Conservation (phyloP, 2,888 invertebrate genomes). For the Brachylomia viminalis region DNA sequence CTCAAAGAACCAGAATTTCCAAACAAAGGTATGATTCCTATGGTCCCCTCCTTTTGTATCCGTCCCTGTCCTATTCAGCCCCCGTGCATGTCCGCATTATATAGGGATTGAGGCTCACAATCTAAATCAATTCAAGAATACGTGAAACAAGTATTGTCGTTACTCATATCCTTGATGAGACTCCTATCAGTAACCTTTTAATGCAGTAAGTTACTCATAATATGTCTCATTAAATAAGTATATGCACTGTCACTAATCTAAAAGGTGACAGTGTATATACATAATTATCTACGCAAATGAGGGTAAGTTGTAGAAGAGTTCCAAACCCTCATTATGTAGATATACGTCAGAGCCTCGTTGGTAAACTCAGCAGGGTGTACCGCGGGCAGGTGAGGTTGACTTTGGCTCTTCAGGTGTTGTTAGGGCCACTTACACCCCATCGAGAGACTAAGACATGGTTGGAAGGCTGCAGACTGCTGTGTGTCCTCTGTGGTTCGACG, state of each 20-base stretch:
- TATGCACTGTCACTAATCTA: neutral
- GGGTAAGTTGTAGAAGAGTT: neutral
- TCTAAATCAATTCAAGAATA: slow-evolving; percentile 5
- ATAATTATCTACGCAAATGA: neutral
- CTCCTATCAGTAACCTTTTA: neutral
- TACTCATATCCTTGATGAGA: neutral
- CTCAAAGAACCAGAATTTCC: slow-evolving; percentile 1
- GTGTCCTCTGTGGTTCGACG: no score
- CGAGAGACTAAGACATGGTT: neutral
- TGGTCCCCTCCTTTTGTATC: slow-evolving; percentile 26
- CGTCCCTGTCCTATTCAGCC: neutral
- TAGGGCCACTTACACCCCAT: slow-evolving; percentile 46
- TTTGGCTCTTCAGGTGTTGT: slow-evolving; percentile 23
- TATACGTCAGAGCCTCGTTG: slow-evolving; percentile 37
- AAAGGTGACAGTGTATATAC: neutral
- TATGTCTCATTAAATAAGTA: neutral
- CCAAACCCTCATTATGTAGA: slow-evolving; percentile 1
- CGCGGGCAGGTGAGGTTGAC: slow-evolving; percentile 47
- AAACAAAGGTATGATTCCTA: neutral
- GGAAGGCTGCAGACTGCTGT: neutral
- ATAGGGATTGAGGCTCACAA: neutral
- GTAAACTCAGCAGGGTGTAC: slow-evolving; percentile 33
- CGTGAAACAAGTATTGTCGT: neutral
- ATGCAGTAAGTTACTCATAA: neutral
- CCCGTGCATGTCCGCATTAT: no score